phyloP scores from a whole-genome alignment of 2,888 invertebrate genomes.

The Ditula angustiorana region DNA sequence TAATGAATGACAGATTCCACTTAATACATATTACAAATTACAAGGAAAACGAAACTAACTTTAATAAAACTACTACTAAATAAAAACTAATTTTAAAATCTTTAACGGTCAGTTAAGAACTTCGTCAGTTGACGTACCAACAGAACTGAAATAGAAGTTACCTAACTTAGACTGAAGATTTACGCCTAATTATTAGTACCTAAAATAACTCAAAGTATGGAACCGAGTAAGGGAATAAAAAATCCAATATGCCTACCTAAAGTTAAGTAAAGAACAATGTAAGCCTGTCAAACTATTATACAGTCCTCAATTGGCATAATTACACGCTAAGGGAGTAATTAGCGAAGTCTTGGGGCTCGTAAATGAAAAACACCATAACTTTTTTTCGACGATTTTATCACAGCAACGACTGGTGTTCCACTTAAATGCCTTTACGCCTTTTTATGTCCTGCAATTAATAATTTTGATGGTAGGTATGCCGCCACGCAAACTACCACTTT shows the following conservation, averaged over 20 bases:
- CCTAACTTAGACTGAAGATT: too few relatives aligned
- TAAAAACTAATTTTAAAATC: too few relatives aligned
- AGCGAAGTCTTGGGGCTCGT: conserved; percentile 30
- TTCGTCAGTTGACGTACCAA: too few relatives aligned
- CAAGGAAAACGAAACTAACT: too few relatives aligned
- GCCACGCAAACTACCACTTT: conserved; percentile 2
- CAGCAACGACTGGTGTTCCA: conserved; percentile 8
- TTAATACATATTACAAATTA: too few relatives aligned
- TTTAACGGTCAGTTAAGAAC: too few relatives aligned
- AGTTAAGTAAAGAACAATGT: conserved; percentile 10
- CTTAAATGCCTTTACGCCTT: conserved; percentile 12
- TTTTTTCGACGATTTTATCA: conserved; percentile 32
- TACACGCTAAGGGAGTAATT: conserved; percentile 33
- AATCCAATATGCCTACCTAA: background rate
- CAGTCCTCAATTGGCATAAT: conserved; percentile 25
- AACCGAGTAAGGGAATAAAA: background rate
- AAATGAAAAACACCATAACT: conserved; percentile 23
- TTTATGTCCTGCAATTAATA: conserved; percentile 25
- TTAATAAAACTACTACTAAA: too few relatives aligned
- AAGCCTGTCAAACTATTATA: conserved; percentile 14
- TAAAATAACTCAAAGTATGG: background rate
- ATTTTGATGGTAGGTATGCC: background rate
- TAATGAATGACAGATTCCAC: too few relatives aligned
- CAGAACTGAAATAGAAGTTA: too few relatives aligned
- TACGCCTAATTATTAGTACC: too few relatives aligned